These are phyloP conservation scores for Bibio marci DNA, from an alignment of 2,888 invertebrate species.

Conservation along the genomic window DNA sequence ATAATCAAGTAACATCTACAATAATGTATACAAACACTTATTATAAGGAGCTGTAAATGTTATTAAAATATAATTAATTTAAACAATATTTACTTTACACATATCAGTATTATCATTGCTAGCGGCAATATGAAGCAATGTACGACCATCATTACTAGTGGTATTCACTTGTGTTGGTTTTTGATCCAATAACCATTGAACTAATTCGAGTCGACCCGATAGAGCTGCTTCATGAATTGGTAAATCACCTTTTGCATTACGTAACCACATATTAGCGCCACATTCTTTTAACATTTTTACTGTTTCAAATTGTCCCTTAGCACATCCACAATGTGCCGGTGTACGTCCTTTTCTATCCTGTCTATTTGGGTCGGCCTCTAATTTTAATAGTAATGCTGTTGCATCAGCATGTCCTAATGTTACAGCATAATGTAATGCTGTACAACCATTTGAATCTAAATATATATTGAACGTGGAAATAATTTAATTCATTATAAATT, in stretches of 20 bases:
- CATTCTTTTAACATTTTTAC: conserved; percentile 42
- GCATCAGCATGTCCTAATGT: conserved; percentile 92
- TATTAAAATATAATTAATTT: neutral
- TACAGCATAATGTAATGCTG: conserved; percentile 91
- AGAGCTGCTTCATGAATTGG: conserved; percentile 93
- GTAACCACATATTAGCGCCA: conserved; percentile 79
- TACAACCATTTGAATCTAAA: conserved; percentile 81
- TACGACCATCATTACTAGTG: conserved; percentile 83
- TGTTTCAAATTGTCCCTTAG: conserved; percentile 86
- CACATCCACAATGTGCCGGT: conserved; percentile 87
- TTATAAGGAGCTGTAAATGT: conserved; percentile 5
- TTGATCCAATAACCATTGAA: conserved; percentile 73
- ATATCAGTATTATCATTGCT: conserved; percentile 86
- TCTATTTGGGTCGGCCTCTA: conserved; percentile 80
- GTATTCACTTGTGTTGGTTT: conserved; percentile 71
- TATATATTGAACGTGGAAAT: neutral
- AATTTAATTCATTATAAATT: neutral
- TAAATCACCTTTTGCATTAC: conserved; percentile 85
- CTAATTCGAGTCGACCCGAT: conserved; percentile 74
- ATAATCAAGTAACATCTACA: conserved; percentile 55
- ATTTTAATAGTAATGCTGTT: conserved; percentile 70
- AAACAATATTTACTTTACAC: conserved; percentile 53
- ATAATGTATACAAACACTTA: conserved; percentile 1
- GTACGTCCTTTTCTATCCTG: conserved; percentile 87
- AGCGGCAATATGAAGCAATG: conserved; percentile 86